Percentiles rank a stretch among this genome's conserved stretches.
phyloP scores from a whole-genome alignment of 2,113 vertebrate species.

The Buteo buteo region DNA sequence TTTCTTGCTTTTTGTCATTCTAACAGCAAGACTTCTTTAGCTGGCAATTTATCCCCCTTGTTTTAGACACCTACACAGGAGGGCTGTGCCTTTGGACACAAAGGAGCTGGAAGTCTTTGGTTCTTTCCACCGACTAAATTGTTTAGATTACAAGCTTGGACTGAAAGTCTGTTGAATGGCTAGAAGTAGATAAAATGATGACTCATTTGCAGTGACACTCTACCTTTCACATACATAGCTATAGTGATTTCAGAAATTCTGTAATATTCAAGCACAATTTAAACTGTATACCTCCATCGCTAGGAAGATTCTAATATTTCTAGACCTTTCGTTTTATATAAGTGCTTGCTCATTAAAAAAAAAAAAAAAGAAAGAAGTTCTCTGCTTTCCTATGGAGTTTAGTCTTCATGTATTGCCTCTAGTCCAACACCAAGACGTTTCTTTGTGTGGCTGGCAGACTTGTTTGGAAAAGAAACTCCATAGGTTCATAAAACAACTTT shows the following conservation, averaged over 20 bases:
- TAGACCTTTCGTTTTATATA: not conserved
- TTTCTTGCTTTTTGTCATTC: not conserved
- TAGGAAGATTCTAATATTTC: not conserved
- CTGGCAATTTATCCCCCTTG: not conserved
- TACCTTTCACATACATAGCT: not conserved
- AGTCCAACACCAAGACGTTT: not conserved
- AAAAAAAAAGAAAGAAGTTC: not conserved
- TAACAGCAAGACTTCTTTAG: not conserved
- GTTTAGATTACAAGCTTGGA: not conserved
- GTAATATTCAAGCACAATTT: not conserved
- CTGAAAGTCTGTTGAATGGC: not conserved
- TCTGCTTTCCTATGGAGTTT: not conserved
- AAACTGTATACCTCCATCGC: rapidly evolving
- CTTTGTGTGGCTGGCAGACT: not conserved
- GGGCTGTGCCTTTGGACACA: not conserved
- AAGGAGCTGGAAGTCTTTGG: not conserved
- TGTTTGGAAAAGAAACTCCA: not conserved
- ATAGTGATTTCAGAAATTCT: not conserved
- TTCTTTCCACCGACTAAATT: not conserved
- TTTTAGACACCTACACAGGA: not conserved
- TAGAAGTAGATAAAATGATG: not conserved
- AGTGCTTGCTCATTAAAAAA: not conserved
- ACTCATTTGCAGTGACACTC: not conserved
- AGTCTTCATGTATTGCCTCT: not conserved
- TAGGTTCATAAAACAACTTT: not conserved